Evolutionary conservation across 2,888 invertebrate species (phyloP).

Genomic region (Yponomeuta plumbellus): DNA sequence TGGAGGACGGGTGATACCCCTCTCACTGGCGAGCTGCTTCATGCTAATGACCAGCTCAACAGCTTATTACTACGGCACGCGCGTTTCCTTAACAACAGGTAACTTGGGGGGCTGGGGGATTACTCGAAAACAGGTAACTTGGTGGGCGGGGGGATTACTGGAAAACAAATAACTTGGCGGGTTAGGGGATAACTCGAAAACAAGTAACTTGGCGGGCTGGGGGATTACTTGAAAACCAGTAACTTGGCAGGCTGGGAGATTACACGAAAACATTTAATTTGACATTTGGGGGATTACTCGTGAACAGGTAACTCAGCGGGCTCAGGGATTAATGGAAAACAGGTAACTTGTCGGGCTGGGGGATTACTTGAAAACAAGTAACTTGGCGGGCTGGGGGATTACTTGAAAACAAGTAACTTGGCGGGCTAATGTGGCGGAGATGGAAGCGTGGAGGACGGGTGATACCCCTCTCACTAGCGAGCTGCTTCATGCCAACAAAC

Average conservation of each 20-base stretch:
- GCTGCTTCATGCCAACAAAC: conserved; percentile 94
- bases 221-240: no score
- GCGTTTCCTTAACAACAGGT: conserved; percentile 88
- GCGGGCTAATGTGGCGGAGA: no score
- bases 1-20: conserved; percentile 86
- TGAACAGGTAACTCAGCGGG: no score
- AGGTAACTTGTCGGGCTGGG: conserved; percentile 44
- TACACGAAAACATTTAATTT: background rate
- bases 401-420: background rate
- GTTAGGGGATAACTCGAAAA: no score
- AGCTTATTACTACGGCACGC: conserved; percentile 94
- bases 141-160: no score
- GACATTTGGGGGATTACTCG: no score
- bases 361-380: no score
- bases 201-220: conserved; percentile 47
- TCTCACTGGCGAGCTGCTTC: conserved; percentile 93
- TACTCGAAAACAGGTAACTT: no score
- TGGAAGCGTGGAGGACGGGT: conserved; percentile 88
- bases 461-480: conserved; percentile 95
- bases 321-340: conserved; percentile 53
- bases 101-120: background rate
- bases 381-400: no score
- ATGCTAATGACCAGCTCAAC: conserved; percentile 97
- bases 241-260: no score
- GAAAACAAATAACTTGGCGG: conserved; percentile 78